Conservation (phyloP, 64 coral and sea anemone species). For the Trachythela sp. region DNA sequence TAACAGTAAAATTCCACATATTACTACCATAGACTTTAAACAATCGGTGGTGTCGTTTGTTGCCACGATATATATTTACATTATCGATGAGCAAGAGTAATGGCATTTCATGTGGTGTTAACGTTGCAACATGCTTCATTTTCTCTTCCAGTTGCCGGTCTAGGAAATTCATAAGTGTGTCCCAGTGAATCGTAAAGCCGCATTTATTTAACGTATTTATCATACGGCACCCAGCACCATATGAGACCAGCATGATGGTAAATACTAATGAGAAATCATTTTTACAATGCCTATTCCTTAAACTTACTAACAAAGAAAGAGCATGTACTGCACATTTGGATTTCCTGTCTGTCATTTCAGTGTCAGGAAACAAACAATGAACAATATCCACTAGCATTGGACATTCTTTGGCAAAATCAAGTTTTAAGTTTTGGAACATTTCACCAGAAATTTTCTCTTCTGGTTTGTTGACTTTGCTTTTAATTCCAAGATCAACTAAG, state of each 20-base stretch:
- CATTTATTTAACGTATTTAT: slow-evolving; percentile 23
- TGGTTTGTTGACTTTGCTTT: too few species aligned
- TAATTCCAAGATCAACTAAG: too few species aligned
- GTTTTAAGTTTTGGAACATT: too few species aligned
- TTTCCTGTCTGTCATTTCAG: background rate
- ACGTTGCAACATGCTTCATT: background rate
- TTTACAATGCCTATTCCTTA: slow-evolving; percentile 2
- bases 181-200: slow-evolving; percentile 29
- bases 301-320: slow-evolving; percentile 16
- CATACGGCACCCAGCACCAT: slow-evolving; percentile 33
- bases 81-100: slow-evolving; percentile 22
- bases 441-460: too few species aligned
- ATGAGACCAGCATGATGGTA: slow-evolving; percentile 15
- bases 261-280: slow-evolving; percentile 25
- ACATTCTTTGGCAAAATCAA: too few species aligned
- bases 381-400: background rate
- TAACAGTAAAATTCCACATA: slow-evolving; percentile 46
- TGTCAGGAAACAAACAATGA: slow-evolving; percentile 2
- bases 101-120: slow-evolving; percentile 17
- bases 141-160: background rate
- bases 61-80: slow-evolving; percentile 22
- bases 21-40: slow-evolving; percentile 13
- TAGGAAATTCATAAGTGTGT: slow-evolving; percentile 24
- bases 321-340: slow-evolving; percentile 22
- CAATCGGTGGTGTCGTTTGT: slow-evolving; percentile 25